Evolutionary conservation across 2,888 invertebrate genomes (phyloP).

Genomic region (Azorinus chamasolen): DNA sequence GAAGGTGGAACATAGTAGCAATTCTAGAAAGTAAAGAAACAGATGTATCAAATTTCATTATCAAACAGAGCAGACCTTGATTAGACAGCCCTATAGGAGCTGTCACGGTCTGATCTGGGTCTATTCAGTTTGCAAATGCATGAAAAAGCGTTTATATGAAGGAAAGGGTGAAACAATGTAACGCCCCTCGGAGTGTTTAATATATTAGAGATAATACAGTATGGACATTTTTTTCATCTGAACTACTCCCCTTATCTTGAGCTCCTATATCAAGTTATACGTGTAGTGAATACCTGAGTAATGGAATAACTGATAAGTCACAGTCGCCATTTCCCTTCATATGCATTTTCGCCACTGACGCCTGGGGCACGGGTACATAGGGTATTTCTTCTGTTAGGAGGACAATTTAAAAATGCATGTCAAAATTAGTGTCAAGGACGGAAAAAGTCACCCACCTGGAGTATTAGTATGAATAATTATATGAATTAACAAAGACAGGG

Average conservation of each 20-base stretch:
- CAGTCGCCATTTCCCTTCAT: slow-evolving; percentile 61
- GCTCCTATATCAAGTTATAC: too few relatives aligned
- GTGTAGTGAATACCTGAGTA: slow-evolving; percentile 47
- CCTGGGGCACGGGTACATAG: slow-evolving; percentile 79
- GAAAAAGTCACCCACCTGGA: too few relatives aligned
- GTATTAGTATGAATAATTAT: too few relatives aligned
- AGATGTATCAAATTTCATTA: too few relatives aligned
- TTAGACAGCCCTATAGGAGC: not conserved
- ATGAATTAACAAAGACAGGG: too few relatives aligned
- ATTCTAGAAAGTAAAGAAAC: too few relatives aligned
- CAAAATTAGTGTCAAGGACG: too few relatives aligned
- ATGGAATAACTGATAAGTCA: slow-evolving; percentile 35
- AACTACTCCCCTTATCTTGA: too few relatives aligned
- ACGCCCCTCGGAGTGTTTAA: not conserved
- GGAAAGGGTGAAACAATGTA: not conserved
- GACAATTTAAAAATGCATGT: not conserved
- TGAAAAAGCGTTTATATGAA: too few relatives aligned
- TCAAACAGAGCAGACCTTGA: not conserved
- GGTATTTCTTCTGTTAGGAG: slow-evolving; percentile 78
- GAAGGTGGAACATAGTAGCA: too few relatives aligned
- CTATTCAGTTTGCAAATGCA: too few relatives aligned
- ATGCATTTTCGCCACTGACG: slow-evolving; percentile 79
- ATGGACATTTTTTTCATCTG: not conserved
- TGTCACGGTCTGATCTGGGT: too few relatives aligned
- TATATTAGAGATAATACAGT: not conserved